Conservation (phyloP, 1,140 invertebrate genomes). For the Drosophila azteca region DNA sequence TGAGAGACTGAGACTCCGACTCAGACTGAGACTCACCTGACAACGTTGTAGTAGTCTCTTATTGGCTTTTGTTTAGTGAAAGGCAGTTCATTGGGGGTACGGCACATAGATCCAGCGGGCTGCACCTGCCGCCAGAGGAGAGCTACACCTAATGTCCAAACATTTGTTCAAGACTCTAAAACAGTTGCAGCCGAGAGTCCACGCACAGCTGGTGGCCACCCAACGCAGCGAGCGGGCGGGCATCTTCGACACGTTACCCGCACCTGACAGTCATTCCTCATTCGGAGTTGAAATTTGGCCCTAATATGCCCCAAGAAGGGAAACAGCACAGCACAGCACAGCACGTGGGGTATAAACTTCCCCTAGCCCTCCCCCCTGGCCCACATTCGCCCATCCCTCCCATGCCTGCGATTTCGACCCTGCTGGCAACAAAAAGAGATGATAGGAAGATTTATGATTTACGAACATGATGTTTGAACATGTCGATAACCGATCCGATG, state of each 20-base stretch:
- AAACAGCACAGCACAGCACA: conserved; percentile 22
- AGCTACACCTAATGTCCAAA: conserved; percentile 48
- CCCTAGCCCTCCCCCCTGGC: background rate
- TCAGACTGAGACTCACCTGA: conserved; percentile 17
- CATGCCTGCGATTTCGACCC: no score
- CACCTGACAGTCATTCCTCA: conserved; percentile 46
- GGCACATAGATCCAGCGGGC: conserved; percentile 13
- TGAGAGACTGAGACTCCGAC: background rate
- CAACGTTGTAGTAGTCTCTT: conserved; percentile 1
- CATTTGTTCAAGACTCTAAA: conserved; percentile 36
- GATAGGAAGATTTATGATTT: conserved; percentile 71
- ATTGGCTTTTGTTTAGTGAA: conserved; percentile 46
- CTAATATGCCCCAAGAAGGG: conserved; percentile 41
- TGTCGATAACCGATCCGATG: conserved; percentile 40
- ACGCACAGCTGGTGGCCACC: conserved; percentile 32
- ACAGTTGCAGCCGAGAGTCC: conserved; percentile 40
- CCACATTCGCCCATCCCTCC: no score
- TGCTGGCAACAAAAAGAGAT: conserved; percentile 51
- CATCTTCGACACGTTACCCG: conserved; percentile 28
- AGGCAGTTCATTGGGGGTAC: conserved; percentile 22
- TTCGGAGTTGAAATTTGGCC: conserved; percentile 33
- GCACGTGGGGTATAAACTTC: conserved; percentile 51
- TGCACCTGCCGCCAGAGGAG: conserved; percentile 33
- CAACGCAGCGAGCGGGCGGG: conserved; percentile 17
- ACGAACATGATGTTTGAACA: conserved; percentile 63